phyloP scores from a whole-genome alignment of 2,113 vertebrate genomes.

The Entomyzon cyanotis region DNA sequence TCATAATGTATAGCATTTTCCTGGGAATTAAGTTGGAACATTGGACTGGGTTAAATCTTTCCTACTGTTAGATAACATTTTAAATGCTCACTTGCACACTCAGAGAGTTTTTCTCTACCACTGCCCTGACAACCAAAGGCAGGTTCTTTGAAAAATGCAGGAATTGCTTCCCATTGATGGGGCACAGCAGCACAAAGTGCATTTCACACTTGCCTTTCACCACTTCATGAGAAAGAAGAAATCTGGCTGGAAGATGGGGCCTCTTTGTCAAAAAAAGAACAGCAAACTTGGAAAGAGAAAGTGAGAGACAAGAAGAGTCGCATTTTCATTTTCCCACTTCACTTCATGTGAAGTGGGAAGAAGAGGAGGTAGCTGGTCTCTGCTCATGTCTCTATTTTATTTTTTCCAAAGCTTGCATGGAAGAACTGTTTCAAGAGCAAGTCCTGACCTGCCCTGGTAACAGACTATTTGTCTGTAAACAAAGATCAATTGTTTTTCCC shows the following conservation, averaged over 20 bases:
- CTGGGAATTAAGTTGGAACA: slow-evolving; percentile 76
- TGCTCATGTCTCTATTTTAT: background rate
- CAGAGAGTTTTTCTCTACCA: background rate
- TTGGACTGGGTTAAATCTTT: slow-evolving; percentile 63
- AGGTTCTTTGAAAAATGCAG: background rate
- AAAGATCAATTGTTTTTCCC: background rate
- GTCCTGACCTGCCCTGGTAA: background rate
- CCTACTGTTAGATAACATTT: slow-evolving; percentile 58
- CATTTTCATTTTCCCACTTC: background rate
- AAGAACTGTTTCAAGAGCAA: background rate
- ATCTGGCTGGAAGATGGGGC: background rate
- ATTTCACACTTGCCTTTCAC: background rate
- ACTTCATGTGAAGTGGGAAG: background rate
- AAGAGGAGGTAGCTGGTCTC: background rate
- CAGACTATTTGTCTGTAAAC: background rate
- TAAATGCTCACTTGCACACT: background rate
- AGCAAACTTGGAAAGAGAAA: background rate
- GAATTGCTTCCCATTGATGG: background rate
- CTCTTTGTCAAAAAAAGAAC: background rate
- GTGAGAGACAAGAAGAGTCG: background rate
- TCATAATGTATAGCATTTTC: slow-evolving; percentile 76
- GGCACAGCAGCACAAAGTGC: background rate
- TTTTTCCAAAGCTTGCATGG: background rate
- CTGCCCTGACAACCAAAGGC: background rate
- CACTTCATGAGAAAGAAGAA: background rate